Evolutionary conservation across 2,113 vertebrate species (phyloP), one percentile per base, ranked within the genome.

Genomic region (Chaetura pelagica): DNA sequence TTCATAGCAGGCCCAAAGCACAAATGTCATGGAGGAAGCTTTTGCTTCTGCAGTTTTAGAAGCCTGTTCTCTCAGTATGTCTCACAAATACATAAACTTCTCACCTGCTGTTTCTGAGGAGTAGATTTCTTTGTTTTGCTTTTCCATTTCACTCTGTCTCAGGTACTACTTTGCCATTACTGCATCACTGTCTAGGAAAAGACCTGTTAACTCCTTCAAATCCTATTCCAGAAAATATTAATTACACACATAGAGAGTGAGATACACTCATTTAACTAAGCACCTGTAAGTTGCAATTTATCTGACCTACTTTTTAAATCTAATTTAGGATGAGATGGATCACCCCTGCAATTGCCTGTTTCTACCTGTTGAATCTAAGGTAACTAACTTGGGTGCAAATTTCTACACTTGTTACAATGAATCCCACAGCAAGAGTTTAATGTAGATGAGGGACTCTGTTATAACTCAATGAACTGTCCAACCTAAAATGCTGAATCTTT

Each of bases 291-390:
- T 35, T 26, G 51, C 46, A 58, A 66, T 90, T 90, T 88, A 92
- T 90, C 82, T 80, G 63, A 83, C 71, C 79, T 79, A 24, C 35
- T 93, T 85, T 92, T 93, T 74, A 78, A 71, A 88, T 68, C 67
- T 72, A 80, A 67, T 86, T 92, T 42, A 86, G 55, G 35, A 71
- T 34, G 85, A 93, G 75, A 88, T 29, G n/a, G 88, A 92, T 77
- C 63, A 69, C 46, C 55, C 54, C 72, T 90, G 62, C 59, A 59
- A 66, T 3, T 77, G 58, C 46, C n/a, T 84, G 22, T 52, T 87
- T 75, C 61, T 75, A 44, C 35, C 67, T 80, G 27, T 55, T 58
- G 67, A 83, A 23, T 46, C 35, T 69, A 67, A 80, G 46, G 82
- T 92, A 67, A 93, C 85, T 69, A 83, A 85, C 21, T 93, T 22